These are phyloP conservation scores for Neoascia interrupta DNA, from an alignment of 2,888 invertebrate species.

Conservation along the genomic window DNA sequence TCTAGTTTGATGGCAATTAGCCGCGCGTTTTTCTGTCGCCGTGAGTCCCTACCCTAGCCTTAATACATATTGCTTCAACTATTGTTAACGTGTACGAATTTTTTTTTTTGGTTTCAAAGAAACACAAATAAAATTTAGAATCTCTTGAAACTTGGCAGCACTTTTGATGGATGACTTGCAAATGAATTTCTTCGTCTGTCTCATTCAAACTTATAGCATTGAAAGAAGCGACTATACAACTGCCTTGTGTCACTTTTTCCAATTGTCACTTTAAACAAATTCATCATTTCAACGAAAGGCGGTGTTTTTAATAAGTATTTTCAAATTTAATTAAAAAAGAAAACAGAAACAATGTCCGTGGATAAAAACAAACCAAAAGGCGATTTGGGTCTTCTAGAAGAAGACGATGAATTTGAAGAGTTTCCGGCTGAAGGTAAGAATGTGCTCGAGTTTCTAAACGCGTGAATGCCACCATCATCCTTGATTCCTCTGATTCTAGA, in stretches of 20 bases:
- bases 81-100: too few species aligned
- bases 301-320: too few species aligned
- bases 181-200: slow-evolving; percentile 5
- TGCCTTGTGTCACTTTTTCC: background rate
- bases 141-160: slow-evolving; percentile 21
- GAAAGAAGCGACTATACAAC: background rate
- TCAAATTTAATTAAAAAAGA: too few species aligned
- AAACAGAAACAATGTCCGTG: background rate
- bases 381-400: slow-evolving; percentile 95
- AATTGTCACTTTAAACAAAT: too few species aligned
- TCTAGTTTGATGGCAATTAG: too few species aligned
- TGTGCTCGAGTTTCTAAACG: background rate
- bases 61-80: too few species aligned
- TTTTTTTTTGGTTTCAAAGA: too few species aligned
- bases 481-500: slow-evolving; percentile 80
- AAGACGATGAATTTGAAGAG: slow-evolving; percentile 99
- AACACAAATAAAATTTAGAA: too few species aligned
- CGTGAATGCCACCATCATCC: background rate
- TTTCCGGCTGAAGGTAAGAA: slow-evolving; percentile 96
- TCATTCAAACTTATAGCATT: background rate
- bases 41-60: too few species aligned
- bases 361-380: slow-evolving; percentile 86
- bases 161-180: slow-evolving; percentile 28
- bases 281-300: too few species aligned
- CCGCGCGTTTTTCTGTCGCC: too few species aligned